Evolutionary conservation across 1,140 invertebrate species (phyloP), one percentile per base, ranked within the genome.

Genomic region (Pseudomyrmex dendroicus): DNA sequence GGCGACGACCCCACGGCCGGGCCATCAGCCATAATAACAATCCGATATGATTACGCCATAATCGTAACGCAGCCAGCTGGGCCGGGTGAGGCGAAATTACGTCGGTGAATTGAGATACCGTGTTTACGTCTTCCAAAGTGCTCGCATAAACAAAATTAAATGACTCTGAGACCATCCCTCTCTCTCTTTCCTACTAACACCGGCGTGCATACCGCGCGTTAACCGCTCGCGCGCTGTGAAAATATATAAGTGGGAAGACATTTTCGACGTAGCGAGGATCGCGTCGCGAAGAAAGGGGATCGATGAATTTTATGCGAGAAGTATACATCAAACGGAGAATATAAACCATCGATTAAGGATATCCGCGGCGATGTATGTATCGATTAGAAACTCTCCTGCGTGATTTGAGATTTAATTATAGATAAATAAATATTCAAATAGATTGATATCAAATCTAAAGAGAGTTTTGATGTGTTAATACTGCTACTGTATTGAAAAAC

Each of bases 41-140:
- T 94, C 93, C 94, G 93, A 94, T 94, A 94, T 94, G 93, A 94
- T 94, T 94, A 92, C 92, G 89, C 93, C 91, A 94, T 94, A 94
- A 94, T 94, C 94, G 92, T 94, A 94, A 93, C 91, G 90, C 88
- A 91, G 91, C 86, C 86, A 74, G 82, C 63, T 73, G 62, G 70
- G 78, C 44, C 63, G 82, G 74, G 63, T 50, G 82, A 46, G 76
- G 48, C 87, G 90, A 94, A 94, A 94, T 94, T 94, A 94, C 91
- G 90, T 87, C 84, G 66, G 92, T 92, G 94, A 94, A 94, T 94
- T 93, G 93, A 93, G 94, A 94, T 94, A 94, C 90, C 93, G 91
- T 93, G 93, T 94, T 94, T 94, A 94, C 91, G 92, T 92, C 91
- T 93, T 93, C 90, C 90, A 93, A 93, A 94, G 92, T 94, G 90